Percentiles rank a stretch among this genome's conserved stretches.
phyloP scores from a whole-genome alignment of 2,797 vertebrate species.

The Cuculus canorus region DNA sequence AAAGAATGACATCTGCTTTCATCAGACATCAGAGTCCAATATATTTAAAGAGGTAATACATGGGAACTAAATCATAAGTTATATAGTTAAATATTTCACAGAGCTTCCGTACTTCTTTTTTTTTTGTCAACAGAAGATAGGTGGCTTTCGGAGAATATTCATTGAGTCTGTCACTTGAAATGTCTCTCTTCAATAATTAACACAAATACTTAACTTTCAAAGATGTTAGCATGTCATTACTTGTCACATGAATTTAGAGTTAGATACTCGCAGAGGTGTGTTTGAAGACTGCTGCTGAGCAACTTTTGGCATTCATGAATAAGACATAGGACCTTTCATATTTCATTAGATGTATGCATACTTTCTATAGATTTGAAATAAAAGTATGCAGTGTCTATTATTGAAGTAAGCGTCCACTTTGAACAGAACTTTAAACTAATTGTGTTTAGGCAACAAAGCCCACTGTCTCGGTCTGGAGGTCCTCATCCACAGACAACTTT shows the following conservation, averaged over 20 bases:
- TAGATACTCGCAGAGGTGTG: constrained; percentile 20
- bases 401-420: not conserved
- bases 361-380: not conserved
- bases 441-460: not conserved
- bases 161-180: constrained; percentile 15
- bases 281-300: constrained; percentile 48
- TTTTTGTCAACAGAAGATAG: not conserved
- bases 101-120: not conserved
- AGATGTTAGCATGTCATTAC: constrained; percentile 56
- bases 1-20: not conserved
- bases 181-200: constrained; percentile 70
- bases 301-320: constrained; percentile 60
- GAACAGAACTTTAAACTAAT: not conserved
- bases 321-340: constrained; percentile 49
- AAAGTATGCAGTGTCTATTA: not conserved
- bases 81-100: not conserved
- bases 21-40: not conserved
- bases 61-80: not conserved
- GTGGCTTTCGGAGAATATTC: not conserved
- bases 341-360: not conserved
- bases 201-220: constrained; percentile 62
- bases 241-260: constrained; percentile 56
- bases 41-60: not conserved
- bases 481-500: not conserved
- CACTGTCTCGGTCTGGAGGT: not conserved